Evolutionary conservation across 2,113 vertebrate genomes (phyloP).

Genomic region (Dicerorhinus sumatrensis): DNA sequence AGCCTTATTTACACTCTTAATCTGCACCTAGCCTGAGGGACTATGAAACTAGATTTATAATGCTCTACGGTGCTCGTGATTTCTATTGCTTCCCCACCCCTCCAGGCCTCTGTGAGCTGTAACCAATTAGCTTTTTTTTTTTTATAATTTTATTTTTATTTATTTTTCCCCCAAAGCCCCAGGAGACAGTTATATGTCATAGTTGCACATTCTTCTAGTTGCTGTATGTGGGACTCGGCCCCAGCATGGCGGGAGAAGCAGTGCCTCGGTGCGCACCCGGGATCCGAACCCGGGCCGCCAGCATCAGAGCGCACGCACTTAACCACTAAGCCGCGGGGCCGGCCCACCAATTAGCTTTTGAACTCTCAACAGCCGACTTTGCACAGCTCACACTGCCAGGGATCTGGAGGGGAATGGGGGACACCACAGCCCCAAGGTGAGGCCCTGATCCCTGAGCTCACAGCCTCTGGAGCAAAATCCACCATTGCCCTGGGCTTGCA

Average conservation of each 20-base stretch:
- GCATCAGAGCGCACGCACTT: too few relatives aligned
- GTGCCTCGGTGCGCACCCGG: too few relatives aligned
- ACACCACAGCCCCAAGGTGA: not conserved
- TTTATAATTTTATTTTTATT: too few relatives aligned
- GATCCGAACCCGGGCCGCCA: too few relatives aligned
- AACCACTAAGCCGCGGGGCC: too few relatives aligned
- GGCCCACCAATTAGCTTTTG: constrained; percentile 62
- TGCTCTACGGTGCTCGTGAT: not conserved
- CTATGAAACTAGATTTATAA: not conserved
- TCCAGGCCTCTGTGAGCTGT: not conserved
- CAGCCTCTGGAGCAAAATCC: not conserved
- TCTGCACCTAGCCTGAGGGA: constrained; percentile 15
- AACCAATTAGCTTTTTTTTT: constrained; percentile 65
- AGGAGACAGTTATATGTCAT: too few relatives aligned
- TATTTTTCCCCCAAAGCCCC: too few relatives aligned
- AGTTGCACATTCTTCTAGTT: too few relatives aligned
- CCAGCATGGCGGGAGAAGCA: too few relatives aligned
- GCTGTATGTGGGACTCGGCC: too few relatives aligned
- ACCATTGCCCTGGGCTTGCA: not conserved
- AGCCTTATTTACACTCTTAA: constrained; percentile 17
- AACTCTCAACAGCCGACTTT: constrained; percentile 46
- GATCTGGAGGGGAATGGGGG: not conserved
- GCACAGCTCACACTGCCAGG: not conserved
- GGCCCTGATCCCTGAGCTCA: not conserved
- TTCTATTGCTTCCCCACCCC: not conserved